A percentile compares a stretch with the other conserved stretches of the same genome.
Evolutionary conservation across 2,113 vertebrate species (phyloP).

Genomic region (Phylloscopus whistleri): DNA sequence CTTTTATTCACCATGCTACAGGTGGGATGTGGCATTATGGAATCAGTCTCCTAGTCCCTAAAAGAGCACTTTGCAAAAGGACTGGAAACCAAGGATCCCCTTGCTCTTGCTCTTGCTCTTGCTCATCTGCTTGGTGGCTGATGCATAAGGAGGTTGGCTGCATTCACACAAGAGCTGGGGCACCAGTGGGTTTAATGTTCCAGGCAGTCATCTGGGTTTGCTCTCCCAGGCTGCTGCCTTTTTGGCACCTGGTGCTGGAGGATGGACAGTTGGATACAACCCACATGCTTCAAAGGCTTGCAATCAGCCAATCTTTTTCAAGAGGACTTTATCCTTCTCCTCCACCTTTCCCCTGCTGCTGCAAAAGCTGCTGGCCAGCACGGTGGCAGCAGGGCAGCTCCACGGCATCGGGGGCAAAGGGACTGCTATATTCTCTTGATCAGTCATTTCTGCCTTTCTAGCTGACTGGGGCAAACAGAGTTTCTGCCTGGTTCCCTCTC

Average conservation of each 20-base stretch:
- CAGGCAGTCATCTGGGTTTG: neutral
- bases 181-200: neutral
- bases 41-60: neutral
- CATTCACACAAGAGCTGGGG: too few species aligned
- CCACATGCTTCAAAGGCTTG: accelerated
- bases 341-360: neutral
- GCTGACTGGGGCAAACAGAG: neutral
- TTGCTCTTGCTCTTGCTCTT: neutral
- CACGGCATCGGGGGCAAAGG: accelerated
- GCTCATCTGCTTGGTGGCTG: accelerated
- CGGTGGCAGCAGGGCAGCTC: accelerated
- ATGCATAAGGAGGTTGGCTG: neutral
- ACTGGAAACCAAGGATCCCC: accelerated
- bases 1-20: accelerated
- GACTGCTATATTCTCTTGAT: neutral
- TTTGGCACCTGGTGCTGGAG: neutral
- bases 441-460: neutral
- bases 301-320: neutral
- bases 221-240: neutral
- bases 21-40: accelerated
- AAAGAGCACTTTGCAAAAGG: neutral
- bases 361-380: neutral
- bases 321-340: neutral
- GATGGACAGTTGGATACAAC: neutral
- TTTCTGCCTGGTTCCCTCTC: neutral